Percentiles rank a stretch among this genome's conserved stretches.
Evolutionary conservation across 2,888 invertebrate species (phyloP).

Genomic region (Trypoxylon attenuatum): DNA sequence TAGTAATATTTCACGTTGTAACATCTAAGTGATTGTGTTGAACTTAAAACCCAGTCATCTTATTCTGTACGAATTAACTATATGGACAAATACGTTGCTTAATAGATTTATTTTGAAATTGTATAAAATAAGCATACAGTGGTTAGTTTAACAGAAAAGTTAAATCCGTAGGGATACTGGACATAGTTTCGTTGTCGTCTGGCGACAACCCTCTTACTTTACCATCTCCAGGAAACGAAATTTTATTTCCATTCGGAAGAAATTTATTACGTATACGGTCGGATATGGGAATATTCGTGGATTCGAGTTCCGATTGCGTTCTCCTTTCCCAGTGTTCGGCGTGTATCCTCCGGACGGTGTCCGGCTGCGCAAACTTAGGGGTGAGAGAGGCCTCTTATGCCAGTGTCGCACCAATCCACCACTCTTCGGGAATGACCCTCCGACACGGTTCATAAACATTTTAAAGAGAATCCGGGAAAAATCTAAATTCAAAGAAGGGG

Average conservation of each 20-base stretch:
- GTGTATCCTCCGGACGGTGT: conserved; percentile 40
- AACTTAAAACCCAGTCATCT: too few relatives aligned
- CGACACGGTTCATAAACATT: conserved; percentile 73
- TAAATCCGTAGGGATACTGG: too few relatives aligned
- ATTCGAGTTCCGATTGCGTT: conserved; percentile 12
- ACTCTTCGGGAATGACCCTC: conserved; percentile 61
- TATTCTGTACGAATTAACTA: too few relatives aligned
- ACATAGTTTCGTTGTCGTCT: too few relatives aligned
- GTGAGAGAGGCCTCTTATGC: conserved; percentile 42
- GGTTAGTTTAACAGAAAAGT: too few relatives aligned
- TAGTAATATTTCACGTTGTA: too few relatives aligned
- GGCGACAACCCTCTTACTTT: not conserved
- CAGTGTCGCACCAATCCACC: not conserved
- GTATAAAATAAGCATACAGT: too few relatives aligned
- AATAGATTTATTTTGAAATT: too few relatives aligned
- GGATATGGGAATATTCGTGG: conserved; percentile 64
- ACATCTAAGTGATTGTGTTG: too few relatives aligned
- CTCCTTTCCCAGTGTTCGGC: not conserved
- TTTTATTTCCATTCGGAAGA: conserved; percentile 45
- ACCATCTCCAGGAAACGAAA: conserved; percentile 26
- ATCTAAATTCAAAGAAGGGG: conserved; percentile 59
- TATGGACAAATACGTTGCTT: too few relatives aligned
- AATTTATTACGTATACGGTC: conserved; percentile 50
- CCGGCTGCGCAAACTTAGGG: conserved; percentile 70
- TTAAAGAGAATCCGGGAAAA: conserved; percentile 72